Conservation (phyloP, 2,113 vertebrate species). For the Loxodonta africana region DNA sequence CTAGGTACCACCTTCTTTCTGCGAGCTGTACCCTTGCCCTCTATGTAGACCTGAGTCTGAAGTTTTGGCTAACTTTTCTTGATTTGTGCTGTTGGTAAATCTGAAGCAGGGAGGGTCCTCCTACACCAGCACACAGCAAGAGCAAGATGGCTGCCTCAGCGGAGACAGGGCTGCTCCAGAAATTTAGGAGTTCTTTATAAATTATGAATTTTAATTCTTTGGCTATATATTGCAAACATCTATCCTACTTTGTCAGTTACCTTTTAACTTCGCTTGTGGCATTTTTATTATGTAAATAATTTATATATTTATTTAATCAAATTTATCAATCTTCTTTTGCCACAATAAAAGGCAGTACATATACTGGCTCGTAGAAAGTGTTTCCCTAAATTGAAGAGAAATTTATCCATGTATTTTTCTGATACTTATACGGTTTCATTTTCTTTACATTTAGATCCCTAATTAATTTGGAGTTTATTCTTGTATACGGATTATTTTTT, state of each 20-base stretch:
- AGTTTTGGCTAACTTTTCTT: constrained; percentile 99
- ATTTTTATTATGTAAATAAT: neutral
- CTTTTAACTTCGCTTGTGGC: neutral
- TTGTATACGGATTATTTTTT: no score
- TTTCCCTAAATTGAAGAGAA: neutral
- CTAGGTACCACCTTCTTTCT: constrained; percentile 99
- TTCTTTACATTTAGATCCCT: neutral
- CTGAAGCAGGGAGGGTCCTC: neutral
- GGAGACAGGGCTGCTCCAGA: constrained; percentile 71
- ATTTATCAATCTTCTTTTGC: neutral
- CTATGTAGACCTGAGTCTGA: constrained; percentile 99
- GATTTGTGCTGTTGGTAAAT: constrained; percentile 94
- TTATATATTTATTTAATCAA: neutral
- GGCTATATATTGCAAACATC: neutral
- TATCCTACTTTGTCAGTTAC: neutral
- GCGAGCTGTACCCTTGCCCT: constrained; percentile 98
- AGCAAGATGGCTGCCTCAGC: constrained; percentile 90
- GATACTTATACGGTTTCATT: neutral
- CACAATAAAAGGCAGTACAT: neutral
- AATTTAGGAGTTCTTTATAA: neutral
- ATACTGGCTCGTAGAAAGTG: neutral
- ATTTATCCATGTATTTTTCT: neutral
- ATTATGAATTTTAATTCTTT: neutral
- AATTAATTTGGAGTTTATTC: no score
- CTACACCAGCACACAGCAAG: constrained; percentile 89